Base-by-base conservation (phyloP, 2,113 vertebrate species). In the Halcyon senegalensis region DNA sequence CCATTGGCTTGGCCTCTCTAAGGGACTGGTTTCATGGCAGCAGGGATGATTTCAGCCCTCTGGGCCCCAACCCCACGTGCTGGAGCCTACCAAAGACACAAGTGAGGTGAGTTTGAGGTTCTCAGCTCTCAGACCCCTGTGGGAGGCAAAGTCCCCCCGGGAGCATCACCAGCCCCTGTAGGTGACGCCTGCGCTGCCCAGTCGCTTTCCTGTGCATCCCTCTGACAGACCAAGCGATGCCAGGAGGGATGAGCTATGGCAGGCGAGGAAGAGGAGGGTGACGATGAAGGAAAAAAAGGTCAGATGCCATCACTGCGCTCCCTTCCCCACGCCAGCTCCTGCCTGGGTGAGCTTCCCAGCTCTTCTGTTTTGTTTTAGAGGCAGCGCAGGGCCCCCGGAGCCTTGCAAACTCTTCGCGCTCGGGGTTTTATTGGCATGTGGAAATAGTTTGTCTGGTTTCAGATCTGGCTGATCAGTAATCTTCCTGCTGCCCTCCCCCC, bases 371-470 rank as follows among this genome's bases (percentile, higher is more conserved):
- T 83, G 87, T 85, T 96, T 96, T 44, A 95, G 91, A 92, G 51
- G 77, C 84, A n/a, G 83, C 58, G 4, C 1, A 6, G 73, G 83
- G 79, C 53, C 93, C 92, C 92, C 76, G 59, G 78, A 63, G 69
- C 87, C 67, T 63, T 79, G 87, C 62, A 84, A 89, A 67, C 28
- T 35, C 73, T 69, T 55, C 11, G 3, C 1, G 2, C 83, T 86
- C 5, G 0, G 86, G 79, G 39, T 94, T 95, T 96, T 96, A 81
- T 44, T 68, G 89, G 68, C 95, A 68, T 94, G 81, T 97, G 93
- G 95, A 97, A 96, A 67, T 46, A 18, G 86, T 88, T 62, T 69
- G 93, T 84, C 83, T 96, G 95, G 59, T 95, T 93, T 94, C 50
- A 77, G 91, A 83, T 89, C 92, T 91, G 86, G 89, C 94, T 90